A percentile compares a stretch with the other conserved stretches of the same genome.
Conservation (phyloP, 2,888 invertebrate genomes). For the Tortrix viridana region DNA sequence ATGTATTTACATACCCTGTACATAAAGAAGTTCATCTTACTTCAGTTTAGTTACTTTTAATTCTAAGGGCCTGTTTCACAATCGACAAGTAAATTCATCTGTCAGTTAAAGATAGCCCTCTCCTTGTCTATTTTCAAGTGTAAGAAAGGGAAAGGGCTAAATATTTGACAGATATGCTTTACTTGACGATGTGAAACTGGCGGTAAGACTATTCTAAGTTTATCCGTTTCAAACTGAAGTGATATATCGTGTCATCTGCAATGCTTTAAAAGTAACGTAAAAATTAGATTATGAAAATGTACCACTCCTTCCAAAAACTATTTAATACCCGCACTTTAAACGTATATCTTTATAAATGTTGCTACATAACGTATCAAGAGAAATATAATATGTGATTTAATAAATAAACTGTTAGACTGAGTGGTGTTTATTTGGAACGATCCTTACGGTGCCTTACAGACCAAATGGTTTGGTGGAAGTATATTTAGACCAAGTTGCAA, state of each 20-base stretch:
- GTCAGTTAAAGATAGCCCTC: too few relatives aligned
- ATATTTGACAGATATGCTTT: too few relatives aligned
- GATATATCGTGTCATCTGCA: conserved; percentile 53
- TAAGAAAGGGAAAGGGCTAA: too few relatives aligned
- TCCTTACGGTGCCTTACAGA: too few relatives aligned
- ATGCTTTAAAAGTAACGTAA: conserved; percentile 52
- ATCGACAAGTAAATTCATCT: too few relatives aligned
- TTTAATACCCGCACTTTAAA: background rate
- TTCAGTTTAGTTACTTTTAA: conserved; percentile 37
- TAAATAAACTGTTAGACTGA: conserved; percentile 52
- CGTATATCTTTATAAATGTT: conserved; percentile 7
- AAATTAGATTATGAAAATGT: background rate
- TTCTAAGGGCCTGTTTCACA: too few relatives aligned
- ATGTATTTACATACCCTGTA: conserved; percentile 47
- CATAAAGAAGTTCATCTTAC: conserved; percentile 53
- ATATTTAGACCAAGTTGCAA: too few relatives aligned
- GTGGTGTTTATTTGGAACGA: too few relatives aligned
- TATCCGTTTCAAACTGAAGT: conserved; percentile 40
- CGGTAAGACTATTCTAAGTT: conserved; percentile 55
- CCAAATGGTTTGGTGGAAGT: too few relatives aligned
- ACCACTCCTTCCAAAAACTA: background rate
- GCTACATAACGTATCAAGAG: conserved; percentile 11
- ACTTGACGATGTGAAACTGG: too few relatives aligned
- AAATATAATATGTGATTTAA: conserved; percentile 52
- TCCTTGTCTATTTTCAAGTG: too few relatives aligned